Base-by-base conservation (phyloP, 2,113 vertebrate genomes). In the Serilophus lunatus region DNA sequence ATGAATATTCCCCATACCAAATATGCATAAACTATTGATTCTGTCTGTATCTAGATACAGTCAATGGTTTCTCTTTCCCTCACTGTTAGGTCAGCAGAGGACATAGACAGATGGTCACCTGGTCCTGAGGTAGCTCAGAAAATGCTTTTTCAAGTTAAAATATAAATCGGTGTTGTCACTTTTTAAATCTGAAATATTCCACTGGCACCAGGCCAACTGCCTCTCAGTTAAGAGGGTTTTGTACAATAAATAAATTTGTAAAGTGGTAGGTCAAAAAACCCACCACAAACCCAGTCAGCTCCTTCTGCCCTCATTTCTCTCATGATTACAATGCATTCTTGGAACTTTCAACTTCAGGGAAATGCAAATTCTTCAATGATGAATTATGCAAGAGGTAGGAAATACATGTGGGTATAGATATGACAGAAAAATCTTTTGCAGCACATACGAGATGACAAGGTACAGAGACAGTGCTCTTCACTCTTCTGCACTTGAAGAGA, bases 301-400 rank as follows among this genome's bases (percentile, higher is more conserved):
- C 26, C 70, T 92, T 56, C 47, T 59, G 42, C 26, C 64, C 74
- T 47, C 19, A 2, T 88, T 92, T 86, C 49, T 81, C 59, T 90
- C 88, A 86, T 90, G 75, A 40, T 77, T 92, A 79, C 78, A 92
- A 87, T 7, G 17, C 47, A 60, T 56, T 86, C 33, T 20, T 24
- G 28, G 47, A 96, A 94, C 72, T 88, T 86, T 69, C 72, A 88
- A n/a, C 49, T 88, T 80, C 60, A 88, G 49, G 85, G 71, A 96
- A 92, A 95, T 90, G 79, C n/a, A 92, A 93, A 95, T 95, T 61
- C n/a, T 80, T 86, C 75, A 59, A 6, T 1, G 0, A 93, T 94
- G 79, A 95, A 94, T 94, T 96, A 94, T 96, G 79, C 79, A 94
- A 95, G 59, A 69, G 42, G 24, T 44, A 88, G 1, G 3, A 93